Conservation (phyloP, 2,888 invertebrate genomes). For the Drosophila falleni region DNA sequence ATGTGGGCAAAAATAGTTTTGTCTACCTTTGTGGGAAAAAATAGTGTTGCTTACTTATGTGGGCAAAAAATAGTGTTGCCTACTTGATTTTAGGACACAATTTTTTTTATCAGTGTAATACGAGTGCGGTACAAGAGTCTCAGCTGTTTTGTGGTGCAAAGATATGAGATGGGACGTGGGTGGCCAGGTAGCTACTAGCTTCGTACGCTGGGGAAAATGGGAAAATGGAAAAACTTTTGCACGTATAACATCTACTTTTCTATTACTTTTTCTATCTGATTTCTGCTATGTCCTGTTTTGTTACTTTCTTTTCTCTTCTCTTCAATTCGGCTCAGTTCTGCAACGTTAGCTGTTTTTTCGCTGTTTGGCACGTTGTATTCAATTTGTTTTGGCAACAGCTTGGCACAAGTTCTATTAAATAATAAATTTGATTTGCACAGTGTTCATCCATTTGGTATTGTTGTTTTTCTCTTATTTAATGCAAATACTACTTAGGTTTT, state of each 20-base stretch:
- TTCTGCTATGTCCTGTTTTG: constrained; percentile 19
- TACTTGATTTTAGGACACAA: too few relatives aligned
- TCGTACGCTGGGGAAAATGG: constrained; percentile 22
- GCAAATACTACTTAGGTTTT: constrained; percentile 37
- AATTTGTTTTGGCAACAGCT: constrained; percentile 81
- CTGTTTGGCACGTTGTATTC: constrained; percentile 69
- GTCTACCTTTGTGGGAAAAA: too few relatives aligned
- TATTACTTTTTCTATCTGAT: constrained; percentile 66
- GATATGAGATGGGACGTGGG: constrained; percentile 38
- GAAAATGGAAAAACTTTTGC: constrained; percentile 80
- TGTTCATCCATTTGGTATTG: constrained; percentile 45
- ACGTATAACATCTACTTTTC: constrained; percentile 77
- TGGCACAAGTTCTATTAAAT: constrained; percentile 78
- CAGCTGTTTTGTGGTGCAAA: constrained; percentile 21
- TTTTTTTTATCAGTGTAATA: not conserved
- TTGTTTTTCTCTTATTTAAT: constrained; percentile 25
- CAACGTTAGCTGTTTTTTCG: constrained; percentile 50
- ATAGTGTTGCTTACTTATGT: too few relatives aligned
- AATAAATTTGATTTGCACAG: constrained; percentile 77
- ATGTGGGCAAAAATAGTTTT: too few relatives aligned
- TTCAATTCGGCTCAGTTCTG: constrained; percentile 35
- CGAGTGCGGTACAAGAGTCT: constrained; percentile 8
- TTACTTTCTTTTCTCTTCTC: constrained; percentile 15
- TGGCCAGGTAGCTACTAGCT: constrained; percentile 42
- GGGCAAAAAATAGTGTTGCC: too few relatives aligned